These are phyloP conservation scores for Stegastes partitus DNA, from an alignment of 2,113 vertebrate genomes.

Conservation along the genomic window DNA sequence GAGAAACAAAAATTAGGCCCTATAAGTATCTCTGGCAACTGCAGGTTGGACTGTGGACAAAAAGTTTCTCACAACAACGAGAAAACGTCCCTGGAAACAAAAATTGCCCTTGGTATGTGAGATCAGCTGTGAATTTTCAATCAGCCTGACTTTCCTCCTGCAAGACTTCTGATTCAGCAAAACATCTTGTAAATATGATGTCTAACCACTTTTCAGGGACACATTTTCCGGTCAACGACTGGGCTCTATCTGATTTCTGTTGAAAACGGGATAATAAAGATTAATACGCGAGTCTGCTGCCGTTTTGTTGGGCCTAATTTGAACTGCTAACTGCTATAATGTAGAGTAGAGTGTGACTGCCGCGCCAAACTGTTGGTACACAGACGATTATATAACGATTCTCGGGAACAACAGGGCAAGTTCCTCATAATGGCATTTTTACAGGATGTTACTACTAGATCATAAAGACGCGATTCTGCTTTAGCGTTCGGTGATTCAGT, in stretches of 20 bases:
- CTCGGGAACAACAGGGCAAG: neutral
- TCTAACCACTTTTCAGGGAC: constrained; percentile 46
- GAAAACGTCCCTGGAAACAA: constrained; percentile 15
- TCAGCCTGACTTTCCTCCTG: constrained; percentile 33
- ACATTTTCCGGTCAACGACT: constrained; percentile 10
- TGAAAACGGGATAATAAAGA: constrained; percentile 14
- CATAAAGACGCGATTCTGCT: neutral
- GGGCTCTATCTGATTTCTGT: constrained; percentile 9
- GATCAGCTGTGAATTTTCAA: constrained; percentile 50
- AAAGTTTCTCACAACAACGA: constrained; percentile 32
- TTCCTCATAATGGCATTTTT: constrained; percentile 11
- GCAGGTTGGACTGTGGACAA: neutral
- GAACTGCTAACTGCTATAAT: constrained; percentile 3
- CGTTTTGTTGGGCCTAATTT: constrained; percentile 4
- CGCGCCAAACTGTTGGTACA: neutral
- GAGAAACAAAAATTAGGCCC: constrained; percentile 20
- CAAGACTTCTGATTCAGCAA: constrained; percentile 49
- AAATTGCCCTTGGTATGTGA: constrained; percentile 54
- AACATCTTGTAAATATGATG: constrained; percentile 43
- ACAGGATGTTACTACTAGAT: constrained; percentile 11
- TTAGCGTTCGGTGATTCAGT: constrained; percentile 19
- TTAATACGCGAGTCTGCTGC: neutral
- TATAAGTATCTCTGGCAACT: constrained; percentile 24
- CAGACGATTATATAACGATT: constrained; percentile 9
- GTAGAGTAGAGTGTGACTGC: neutral